phyloP scores from a whole-genome alignment of 2,888 invertebrate species.

The Cosmia trapezina region DNA sequence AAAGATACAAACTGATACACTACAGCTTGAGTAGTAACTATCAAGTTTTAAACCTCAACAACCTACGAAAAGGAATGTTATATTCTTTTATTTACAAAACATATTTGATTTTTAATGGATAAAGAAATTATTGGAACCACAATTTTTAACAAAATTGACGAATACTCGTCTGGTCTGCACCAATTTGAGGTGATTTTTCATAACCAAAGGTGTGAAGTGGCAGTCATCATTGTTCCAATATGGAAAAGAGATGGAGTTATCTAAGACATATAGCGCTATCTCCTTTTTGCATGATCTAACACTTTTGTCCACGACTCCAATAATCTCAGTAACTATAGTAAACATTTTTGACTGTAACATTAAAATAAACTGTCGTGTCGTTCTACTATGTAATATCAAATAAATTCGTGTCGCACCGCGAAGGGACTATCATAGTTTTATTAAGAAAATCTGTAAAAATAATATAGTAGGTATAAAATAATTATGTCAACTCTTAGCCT shows the following conservation, averaged over 20 bases:
- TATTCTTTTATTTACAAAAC: slow-evolving; percentile 78
- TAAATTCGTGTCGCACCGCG: slow-evolving; percentile 62
- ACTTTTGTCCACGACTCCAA: slow-evolving; percentile 12
- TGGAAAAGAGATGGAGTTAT: slow-evolving; percentile 10
- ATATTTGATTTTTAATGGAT: slow-evolving; percentile 42
- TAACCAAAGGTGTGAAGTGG: neutral
- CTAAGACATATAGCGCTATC: neutral
- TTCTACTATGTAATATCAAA: slow-evolving; percentile 58
- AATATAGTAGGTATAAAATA: slow-evolving; percentile 62
- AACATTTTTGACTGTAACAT: slow-evolving; percentile 47
- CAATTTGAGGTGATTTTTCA: slow-evolving; percentile 13
- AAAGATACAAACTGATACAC: slow-evolving; percentile 77
- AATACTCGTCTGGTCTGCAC: neutral
- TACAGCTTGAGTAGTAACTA: slow-evolving; percentile 77
- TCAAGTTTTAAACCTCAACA: slow-evolving; percentile 78
- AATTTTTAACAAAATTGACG: neutral
- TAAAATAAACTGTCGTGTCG: slow-evolving; percentile 52
- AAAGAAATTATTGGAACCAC: slow-evolving; percentile 30
- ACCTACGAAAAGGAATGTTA: slow-evolving; percentile 86
- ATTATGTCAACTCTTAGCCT: slow-evolving; percentile 65
- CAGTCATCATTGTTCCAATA: neutral
- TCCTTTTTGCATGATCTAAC: neutral
- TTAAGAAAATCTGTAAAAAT: slow-evolving; percentile 60
- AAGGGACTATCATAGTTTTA: slow-evolving; percentile 45
- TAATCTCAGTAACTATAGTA: slow-evolving; percentile 38